Evolutionary conservation across 1,140 invertebrate genomes (phyloP).

Genomic region (Musca domestica): DNA sequence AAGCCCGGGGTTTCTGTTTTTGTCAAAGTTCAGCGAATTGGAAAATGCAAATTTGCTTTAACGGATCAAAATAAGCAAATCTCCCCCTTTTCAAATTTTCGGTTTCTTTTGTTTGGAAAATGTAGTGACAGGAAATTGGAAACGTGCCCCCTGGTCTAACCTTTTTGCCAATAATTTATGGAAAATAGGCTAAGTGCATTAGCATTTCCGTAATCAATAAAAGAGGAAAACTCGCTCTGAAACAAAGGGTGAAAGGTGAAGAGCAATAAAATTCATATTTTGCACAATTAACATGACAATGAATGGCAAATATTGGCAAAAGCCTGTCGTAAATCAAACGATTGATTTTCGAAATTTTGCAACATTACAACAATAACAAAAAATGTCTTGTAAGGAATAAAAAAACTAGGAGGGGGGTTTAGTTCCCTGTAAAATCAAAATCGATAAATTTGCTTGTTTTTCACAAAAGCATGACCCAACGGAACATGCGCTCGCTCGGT

Average conservation of each 20-base stretch:
- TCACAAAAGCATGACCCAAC: neutral
- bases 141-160: too few species aligned
- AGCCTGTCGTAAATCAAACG: neutral
- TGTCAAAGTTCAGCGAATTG: slow-evolving; percentile 18
- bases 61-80: neutral
- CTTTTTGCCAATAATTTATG: too few species aligned
- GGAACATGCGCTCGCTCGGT: neutral
- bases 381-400: neutral
- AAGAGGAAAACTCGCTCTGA: neutral
- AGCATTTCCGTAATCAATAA: neutral
- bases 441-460: slow-evolving; percentile 5
- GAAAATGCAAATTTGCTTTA: slow-evolving; percentile 17
- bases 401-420: neutral
- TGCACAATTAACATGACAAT: slow-evolving; percentile 22
- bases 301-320: slow-evolving; percentile 4
- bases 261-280: slow-evolving; percentile 21
- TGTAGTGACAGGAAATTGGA: too few species aligned
- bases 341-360: neutral
- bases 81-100: too few species aligned
- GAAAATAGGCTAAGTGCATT: too few species aligned
- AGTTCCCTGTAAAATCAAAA: neutral
- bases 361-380: neutral
- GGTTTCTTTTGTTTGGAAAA: too few species aligned
- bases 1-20: neutral
- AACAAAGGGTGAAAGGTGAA: neutral